A percentile compares a stretch with the other conserved stretches of the same genome.
These are phyloP conservation scores for Aramus guarauna DNA, from an alignment of 2,113 vertebrate species.

Conservation along the genomic window DNA sequence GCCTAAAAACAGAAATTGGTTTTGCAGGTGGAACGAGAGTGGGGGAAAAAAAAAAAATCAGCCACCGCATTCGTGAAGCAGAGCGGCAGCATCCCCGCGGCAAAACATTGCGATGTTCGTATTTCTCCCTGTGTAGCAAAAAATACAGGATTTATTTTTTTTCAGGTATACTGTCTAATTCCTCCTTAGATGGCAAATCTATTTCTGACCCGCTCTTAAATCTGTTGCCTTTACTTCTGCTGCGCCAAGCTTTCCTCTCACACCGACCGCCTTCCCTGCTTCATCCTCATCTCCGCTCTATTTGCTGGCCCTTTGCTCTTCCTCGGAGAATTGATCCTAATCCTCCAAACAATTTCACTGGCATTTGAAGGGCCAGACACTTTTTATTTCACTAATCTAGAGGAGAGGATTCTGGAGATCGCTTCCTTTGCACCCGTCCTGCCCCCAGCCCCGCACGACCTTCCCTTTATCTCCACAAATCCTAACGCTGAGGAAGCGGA, in stretches of 20 bases:
- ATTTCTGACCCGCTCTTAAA: not conserved
- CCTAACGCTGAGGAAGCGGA: accelerated
- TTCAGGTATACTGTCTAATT: not conserved
- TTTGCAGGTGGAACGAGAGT: not conserved
- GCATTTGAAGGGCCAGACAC: not conserved
- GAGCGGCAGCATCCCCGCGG: not conserved
- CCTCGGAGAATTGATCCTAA: not conserved
- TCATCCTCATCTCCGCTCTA: not conserved
- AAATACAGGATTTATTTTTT: not conserved
- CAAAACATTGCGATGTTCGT: accelerated
- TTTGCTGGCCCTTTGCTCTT: not conserved
- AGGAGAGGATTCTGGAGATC: not conserved
- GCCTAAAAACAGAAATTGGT: accelerated
- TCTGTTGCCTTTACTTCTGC: not conserved
- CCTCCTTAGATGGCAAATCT: not conserved
- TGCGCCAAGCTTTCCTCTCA: not conserved
- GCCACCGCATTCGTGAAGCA: accelerated
- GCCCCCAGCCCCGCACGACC: not conserved
- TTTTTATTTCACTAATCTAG: slow-evolving; percentile 14
- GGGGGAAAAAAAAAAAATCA: accelerated
- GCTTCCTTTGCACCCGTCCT: accelerated
- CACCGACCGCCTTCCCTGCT: not conserved
- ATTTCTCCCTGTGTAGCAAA: not conserved
- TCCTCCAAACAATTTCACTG: not conserved
- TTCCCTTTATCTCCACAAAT: not conserved